A percentile compares a stretch with the other conserved stretches of the same genome.
Evolutionary conservation across 2,797 vertebrate species (phyloP).

Genomic region (Crocidura indochinensis): DNA sequence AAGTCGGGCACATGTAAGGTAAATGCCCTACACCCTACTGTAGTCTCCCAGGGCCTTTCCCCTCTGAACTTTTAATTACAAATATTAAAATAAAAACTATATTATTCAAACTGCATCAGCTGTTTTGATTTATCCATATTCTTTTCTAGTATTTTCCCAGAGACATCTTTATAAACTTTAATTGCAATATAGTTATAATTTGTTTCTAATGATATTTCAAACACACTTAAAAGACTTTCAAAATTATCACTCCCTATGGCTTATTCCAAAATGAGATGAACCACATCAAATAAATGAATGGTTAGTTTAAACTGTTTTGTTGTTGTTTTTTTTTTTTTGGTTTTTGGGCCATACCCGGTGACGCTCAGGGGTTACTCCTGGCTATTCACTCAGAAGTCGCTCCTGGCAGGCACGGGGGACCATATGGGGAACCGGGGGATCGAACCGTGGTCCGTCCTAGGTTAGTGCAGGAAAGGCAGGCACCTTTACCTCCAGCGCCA

Average conservation of each 20-base stretch:
- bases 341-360: too few species aligned
- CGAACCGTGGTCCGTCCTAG: too few species aligned
- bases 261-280: conserved; percentile 69
- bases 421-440: too few species aligned
- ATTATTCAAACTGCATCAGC: conserved; percentile 37
- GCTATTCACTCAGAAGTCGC: too few species aligned
- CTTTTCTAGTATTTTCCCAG: conserved; percentile 36
- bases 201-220: conserved; percentile 56
- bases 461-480: too few species aligned
- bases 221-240: conserved; percentile 63
- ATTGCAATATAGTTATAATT: conserved; percentile 30
- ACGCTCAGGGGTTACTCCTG: too few species aligned
- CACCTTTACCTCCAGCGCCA: too few species aligned
- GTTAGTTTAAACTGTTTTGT: conserved; percentile 45
- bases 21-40: too few species aligned
- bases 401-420: too few species aligned
- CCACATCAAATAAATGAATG: conserved; percentile 70
- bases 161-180: conserved; percentile 1
- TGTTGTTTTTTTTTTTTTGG: too few species aligned
- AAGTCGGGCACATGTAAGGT: too few species aligned
- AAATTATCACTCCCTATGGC: conserved; percentile 62
- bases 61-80: conserved; percentile 48
- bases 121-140: conserved; percentile 51
- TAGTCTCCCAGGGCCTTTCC: too few species aligned
- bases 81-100: conserved; percentile 41